Evolutionary conservation across 2,113 vertebrate genomes (phyloP).

Genomic region (Aptenodytes forsteri): DNA sequence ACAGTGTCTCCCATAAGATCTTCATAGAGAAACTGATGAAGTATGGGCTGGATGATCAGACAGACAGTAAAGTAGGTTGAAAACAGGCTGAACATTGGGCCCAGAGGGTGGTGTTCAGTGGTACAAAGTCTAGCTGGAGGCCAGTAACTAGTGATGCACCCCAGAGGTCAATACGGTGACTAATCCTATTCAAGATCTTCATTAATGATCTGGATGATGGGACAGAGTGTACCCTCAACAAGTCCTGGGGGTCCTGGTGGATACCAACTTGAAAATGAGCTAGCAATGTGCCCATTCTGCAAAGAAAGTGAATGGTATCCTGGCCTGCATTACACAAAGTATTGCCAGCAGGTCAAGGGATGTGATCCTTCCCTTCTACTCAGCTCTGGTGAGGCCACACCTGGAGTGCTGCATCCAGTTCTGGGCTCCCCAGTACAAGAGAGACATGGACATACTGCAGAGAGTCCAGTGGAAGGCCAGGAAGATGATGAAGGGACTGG

Average conservation of each 20-base stretch:
- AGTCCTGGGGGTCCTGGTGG: not conserved
- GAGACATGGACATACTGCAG: not conserved
- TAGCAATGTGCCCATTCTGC: not conserved
- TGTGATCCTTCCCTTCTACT: not conserved
- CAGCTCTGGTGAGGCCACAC: not conserved
- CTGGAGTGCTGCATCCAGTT: not conserved
- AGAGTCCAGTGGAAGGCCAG: not conserved
- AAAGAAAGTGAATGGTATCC: not conserved
- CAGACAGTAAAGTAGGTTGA: not conserved
- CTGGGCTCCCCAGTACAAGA: not conserved
- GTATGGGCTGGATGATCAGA: not conserved
- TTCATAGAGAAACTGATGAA: not conserved
- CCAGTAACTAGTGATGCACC: not conserved
- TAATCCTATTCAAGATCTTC: not conserved
- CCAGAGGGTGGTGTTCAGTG: not conserved
- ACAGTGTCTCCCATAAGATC: not conserved
- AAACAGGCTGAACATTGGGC: not conserved
- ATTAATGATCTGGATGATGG: not conserved
- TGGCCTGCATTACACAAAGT: not conserved
- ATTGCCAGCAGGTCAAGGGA: not conserved
- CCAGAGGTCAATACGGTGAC: not conserved
- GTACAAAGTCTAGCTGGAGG: not conserved
- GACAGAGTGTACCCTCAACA: not conserved
- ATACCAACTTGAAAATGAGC: not conserved
- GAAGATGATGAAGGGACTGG: not conserved